These are phyloP conservation scores for Furnarius figulus DNA, from an alignment of 2,113 vertebrate species.

Conservation along the genomic window DNA sequence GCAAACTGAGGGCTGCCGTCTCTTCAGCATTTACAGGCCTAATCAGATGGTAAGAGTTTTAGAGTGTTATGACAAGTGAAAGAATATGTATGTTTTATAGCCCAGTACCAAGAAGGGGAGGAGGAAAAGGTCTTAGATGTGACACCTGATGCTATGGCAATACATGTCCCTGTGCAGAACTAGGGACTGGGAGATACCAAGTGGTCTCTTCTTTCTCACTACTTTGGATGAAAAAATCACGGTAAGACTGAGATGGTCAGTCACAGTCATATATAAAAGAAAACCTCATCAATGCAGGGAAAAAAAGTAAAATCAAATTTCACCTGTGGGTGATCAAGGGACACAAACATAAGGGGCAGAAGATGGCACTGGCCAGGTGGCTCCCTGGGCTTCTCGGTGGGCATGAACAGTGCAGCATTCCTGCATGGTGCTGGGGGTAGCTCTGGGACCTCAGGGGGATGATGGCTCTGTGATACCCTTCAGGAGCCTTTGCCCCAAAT, in stretches of 20 bases:
- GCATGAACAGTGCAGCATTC: background rate
- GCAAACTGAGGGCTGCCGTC: background rate
- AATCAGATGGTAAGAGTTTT: background rate
- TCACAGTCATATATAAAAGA: background rate
- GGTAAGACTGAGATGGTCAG: background rate
- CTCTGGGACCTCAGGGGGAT: background rate
- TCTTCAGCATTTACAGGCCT: background rate
- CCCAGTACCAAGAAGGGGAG: background rate
- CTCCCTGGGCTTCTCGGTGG: background rate
- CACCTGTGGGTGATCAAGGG: background rate
- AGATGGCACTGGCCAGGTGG: background rate
- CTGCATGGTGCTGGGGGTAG: background rate
- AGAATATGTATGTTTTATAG: background rate
- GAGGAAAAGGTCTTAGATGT: background rate
- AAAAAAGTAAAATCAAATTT: background rate
- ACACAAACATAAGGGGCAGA: rapidly evolving
- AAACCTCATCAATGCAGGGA: background rate
- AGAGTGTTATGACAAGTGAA: background rate
- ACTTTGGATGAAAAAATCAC: background rate
- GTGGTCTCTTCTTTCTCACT: background rate
- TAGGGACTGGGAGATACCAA: background rate
- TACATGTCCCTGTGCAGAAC: background rate
- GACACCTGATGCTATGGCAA: background rate
- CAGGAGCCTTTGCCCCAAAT: background rate
- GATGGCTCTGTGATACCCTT: background rate